These are phyloP conservation scores for Cyrtodaria siliqua DNA, from an alignment of 2,888 invertebrate species.

Conservation along the genomic window DNA sequence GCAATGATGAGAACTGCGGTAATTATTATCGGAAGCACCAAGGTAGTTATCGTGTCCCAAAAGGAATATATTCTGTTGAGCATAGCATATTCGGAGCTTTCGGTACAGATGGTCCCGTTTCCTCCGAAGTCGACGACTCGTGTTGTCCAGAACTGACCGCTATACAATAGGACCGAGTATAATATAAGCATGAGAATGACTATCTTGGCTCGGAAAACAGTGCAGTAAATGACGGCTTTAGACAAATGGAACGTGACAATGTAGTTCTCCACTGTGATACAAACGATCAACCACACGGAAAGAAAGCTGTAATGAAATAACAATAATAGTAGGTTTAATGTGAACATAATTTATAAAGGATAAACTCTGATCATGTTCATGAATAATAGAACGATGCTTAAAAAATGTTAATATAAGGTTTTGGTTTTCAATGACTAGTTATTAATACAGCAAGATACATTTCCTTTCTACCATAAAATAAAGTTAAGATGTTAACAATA, in stretches of 20 bases:
- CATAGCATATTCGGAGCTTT: conserved; percentile 51
- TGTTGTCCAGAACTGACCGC: conserved; percentile 67
- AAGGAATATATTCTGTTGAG: conserved; percentile 67
- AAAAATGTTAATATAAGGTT: too few species aligned
- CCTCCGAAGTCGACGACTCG: conserved; percentile 33
- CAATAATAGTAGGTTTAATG: too few species aligned
- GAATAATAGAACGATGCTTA: too few species aligned
- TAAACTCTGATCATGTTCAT: too few species aligned
- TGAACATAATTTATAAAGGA: too few species aligned
- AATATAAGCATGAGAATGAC: conserved; percentile 63
- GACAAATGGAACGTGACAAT: conserved; percentile 86
- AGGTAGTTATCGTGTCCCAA: conserved; percentile 69
- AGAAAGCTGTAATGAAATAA: conserved; percentile 70
- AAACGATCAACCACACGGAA: conserved; percentile 93
- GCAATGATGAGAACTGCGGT: conserved; percentile 70
- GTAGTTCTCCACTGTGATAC: conserved; percentile 94
- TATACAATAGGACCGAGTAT: conserved; percentile 59
- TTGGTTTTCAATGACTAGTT: too few species aligned
- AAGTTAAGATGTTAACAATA: too few species aligned
- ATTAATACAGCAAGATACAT: too few species aligned
- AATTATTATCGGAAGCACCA: conserved; percentile 70
- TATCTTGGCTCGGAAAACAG: conserved; percentile 67
- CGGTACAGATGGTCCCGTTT: conserved; percentile 61
- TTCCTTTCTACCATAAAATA: too few species aligned
- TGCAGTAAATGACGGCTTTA: conserved; percentile 70